Conservation (phyloP, 2,888 invertebrate species). For the Euclidia mi region DNA sequence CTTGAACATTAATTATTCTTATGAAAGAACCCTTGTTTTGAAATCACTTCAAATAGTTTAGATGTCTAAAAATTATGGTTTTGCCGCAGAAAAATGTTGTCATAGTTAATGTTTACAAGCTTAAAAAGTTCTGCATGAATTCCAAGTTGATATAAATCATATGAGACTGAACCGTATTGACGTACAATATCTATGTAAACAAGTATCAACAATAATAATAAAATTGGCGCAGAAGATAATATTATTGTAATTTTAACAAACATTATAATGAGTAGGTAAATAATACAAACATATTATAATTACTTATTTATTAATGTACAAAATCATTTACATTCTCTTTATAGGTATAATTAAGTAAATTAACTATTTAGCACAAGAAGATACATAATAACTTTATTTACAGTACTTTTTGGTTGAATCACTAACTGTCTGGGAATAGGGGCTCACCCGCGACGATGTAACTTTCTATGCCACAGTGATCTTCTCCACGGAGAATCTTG, state of each 20-base stretch:
- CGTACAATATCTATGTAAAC: not conserved
- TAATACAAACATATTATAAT: conserved; percentile 17
- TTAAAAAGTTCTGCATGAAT: too few relatives aligned
- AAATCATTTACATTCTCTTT: conserved; percentile 35
- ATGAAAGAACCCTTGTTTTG: too few relatives aligned
- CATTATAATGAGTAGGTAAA: conserved; percentile 22
- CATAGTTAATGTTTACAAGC: too few relatives aligned
- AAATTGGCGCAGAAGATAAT: not conserved
- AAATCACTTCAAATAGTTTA: too few relatives aligned
- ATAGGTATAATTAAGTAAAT: conserved; percentile 12
- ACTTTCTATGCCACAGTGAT: conserved; percentile 94
- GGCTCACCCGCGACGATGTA: conserved; percentile 93
- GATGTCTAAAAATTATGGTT: too few relatives aligned
- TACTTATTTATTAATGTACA: conserved; percentile 36
- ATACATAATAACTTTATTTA: conserved; percentile 38
- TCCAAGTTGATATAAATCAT: too few relatives aligned
- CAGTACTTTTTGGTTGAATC: conserved; percentile 11
- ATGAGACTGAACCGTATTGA: not conserved
- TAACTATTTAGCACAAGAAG: conserved; percentile 18
- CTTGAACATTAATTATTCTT: too few relatives aligned
- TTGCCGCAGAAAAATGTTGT: too few relatives aligned
- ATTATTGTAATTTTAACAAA: not conserved
- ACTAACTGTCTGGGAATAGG: conserved; percentile 35
- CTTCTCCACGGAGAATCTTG: conserved; percentile 95
- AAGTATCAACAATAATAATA: not conserved